Percentiles rank a stretch among this genome's conserved stretches.
These are phyloP conservation scores for Coenonympha glycerion DNA, from an alignment of 2,888 invertebrate genomes.

Conservation along the genomic window DNA sequence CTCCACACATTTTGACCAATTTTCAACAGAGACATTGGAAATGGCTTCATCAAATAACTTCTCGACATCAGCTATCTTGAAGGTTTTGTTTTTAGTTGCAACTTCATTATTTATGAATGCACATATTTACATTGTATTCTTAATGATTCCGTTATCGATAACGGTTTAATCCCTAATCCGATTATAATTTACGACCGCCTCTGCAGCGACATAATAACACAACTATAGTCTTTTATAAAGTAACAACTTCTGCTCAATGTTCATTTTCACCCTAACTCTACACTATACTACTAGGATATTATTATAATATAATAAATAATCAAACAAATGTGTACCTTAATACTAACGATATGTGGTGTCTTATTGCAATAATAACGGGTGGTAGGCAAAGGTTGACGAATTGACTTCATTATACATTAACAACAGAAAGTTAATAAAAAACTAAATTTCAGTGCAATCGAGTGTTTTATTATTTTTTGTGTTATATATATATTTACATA, in stretches of 20 bases:
- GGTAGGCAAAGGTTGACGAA: constrained; percentile 21
- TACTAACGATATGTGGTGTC: constrained; percentile 19
- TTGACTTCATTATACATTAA: too few species aligned
- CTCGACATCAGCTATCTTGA: too few species aligned
- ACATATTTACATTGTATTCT: too few species aligned
- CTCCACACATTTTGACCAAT: background rate
- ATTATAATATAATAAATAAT: too few species aligned
- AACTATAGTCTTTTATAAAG: constrained; percentile 3
- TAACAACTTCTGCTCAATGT: constrained; percentile 14
- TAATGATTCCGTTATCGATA: too few species aligned
- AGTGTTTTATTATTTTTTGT: too few species aligned
- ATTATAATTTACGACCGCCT: too few species aligned
- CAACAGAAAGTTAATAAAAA: too few species aligned
- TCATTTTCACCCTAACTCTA: constrained; percentile 18
- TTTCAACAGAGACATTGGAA: background rate
- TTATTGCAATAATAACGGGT: constrained; percentile 17
- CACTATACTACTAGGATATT: constrained; percentile 9
- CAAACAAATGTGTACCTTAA: constrained; percentile 17
- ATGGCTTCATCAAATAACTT: background rate
- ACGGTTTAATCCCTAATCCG: too few species aligned
- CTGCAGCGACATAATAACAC: too few species aligned
- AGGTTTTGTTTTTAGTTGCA: background rate
- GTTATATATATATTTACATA: too few species aligned
- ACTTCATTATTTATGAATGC: background rate
- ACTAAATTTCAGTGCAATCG: too few species aligned